A percentile compares a stretch with the other conserved stretches of the same genome.
These are phyloP conservation scores for Python bivittatus DNA, from an alignment of 2,113 vertebrate species.

Conservation along the genomic window DNA sequence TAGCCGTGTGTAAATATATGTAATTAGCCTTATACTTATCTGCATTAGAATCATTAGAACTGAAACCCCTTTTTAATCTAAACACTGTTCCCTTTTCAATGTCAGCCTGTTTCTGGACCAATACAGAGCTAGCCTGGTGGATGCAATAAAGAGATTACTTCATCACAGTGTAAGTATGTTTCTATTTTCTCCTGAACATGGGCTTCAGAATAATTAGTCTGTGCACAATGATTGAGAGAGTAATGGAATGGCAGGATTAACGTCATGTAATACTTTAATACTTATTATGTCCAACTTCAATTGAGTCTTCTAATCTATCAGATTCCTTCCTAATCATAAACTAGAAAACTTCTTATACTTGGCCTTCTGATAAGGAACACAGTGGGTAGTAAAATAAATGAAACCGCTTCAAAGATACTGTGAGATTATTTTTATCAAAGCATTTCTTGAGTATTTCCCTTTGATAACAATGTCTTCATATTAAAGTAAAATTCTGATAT, in stretches of 20 bases:
- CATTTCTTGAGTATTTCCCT: constrained; percentile 80
- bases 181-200: constrained; percentile 82
- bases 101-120: constrained; percentile 97
- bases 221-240: constrained; percentile 86
- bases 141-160: constrained; percentile 98
- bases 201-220: constrained; percentile 92
- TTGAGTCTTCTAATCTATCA: constrained; percentile 92
- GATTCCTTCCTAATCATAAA: constrained; percentile 91
- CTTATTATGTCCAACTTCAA: constrained; percentile 97
- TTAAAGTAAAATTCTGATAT: constrained; percentile 79
- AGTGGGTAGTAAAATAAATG: constrained; percentile 91
- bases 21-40: constrained; percentile 74
- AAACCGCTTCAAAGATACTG: constrained; percentile 90
- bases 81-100: constrained; percentile 78
- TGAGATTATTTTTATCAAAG: constrained; percentile 92
- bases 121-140: constrained; percentile 96
- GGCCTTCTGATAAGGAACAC: constrained; percentile 90
- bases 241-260: constrained; percentile 97
- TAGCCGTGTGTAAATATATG: constrained; percentile 64
- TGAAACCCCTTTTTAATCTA: constrained; percentile 80
- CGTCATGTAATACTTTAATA: constrained; percentile 99
- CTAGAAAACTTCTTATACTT: constrained; percentile 92
- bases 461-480: constrained; percentile 85
- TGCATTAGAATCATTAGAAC: constrained; percentile 75
- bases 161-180: constrained; percentile 92